Evolutionary conservation across 2,888 invertebrate genomes (phyloP), one percentile per base, ranked within the genome.

Genomic region (Tenthredo distinguenda): DNA sequence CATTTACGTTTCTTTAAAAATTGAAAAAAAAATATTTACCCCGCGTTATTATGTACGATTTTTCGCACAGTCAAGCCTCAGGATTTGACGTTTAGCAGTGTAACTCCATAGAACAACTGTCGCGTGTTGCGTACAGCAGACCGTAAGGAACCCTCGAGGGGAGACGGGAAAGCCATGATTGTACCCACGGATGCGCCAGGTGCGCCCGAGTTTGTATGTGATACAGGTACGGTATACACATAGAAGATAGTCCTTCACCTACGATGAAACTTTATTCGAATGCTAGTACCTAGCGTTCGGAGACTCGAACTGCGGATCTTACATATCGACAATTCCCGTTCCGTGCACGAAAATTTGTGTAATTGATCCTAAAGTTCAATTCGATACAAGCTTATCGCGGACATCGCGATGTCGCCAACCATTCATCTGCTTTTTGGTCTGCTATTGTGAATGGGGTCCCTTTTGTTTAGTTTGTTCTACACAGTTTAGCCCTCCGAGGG

Each of bases 71-170:
- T n/a, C 2, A 15, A 37, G 37, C 21, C 5, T 58, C 40, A 62
- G 50, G 6, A 21, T 81, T 34, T 81, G 81, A 81, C 62, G 81
- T 58, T 62, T 37, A 15, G 6, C 40, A 40, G 34, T 10, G 62
- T 37, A 62, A 81, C 58, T 81, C n/a, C 62, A 37, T 40, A 62
- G 62, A 81, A 81, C 81, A 81, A 81, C 81, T 81, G 81, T 81
- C 81, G 81, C 81, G 81, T 81, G 81, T 58, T 81, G 58, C 81
- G 40, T 50, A 81, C 81, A 62, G 81, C 40, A 62, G 81, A 7
- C 62, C 50, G 10, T 40, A 40, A 12, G 18, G 62, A 37, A 62
- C 15, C 77, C 77, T 77, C 77, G 50, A 77, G 77, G 77, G 77
- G 55, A 10, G 62, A 50, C 37, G 40, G 62, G 81, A 81, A 62